Evolutionary conservation across 2,797 vertebrate species (phyloP), one percentile per base, ranked within the genome.

Genomic region (Cuculus canorus): DNA sequence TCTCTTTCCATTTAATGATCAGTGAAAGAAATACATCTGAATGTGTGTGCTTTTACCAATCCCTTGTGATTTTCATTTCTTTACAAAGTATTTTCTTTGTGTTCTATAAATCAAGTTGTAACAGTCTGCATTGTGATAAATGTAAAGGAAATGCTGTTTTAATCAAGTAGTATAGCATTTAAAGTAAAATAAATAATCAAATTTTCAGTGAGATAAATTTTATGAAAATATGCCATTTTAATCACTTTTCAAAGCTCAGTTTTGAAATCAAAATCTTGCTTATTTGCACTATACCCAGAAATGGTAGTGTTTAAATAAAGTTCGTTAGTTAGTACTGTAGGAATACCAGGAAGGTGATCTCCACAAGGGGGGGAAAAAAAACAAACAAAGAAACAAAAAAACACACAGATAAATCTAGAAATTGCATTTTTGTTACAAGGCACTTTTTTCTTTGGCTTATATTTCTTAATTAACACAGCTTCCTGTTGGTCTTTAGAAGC

Each of bases 1-100:
- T 57, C 1, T n/a, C 4, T 37, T 4, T 53, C 3, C 61, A 2
- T 66, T 77, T 69, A 17, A 28, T 5, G 27, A 3, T 56, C 10
- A 28, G 5, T 13, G 14, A 47, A 43, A 79, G 5, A 50, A 8
- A 41, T 3, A 53, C 4, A n/a, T 52, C 5, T 61, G 21, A 43
- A 37, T 54, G 11, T 28, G 9, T 5, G 6, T 68, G 2, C 7
- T 53, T 59, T 33, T 59, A 18, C 17, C 11, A 33, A 5, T 17
- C 3, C 59, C 8, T 52, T 57, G 13, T 30, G 3, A 3, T 5
- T 88, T 63, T 4, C 4, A 0, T 32, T 2, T 35, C 70, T 56
- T 63, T 43, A 39, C 13, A 56, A 68, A 61, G 35, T 41, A 52
- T 11, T 32, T 35, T 1, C 2, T 33, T 41, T 41, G 9, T 13